Conservation (phyloP, 1,140 invertebrate species). For the Cyclina sinensis region DNA sequence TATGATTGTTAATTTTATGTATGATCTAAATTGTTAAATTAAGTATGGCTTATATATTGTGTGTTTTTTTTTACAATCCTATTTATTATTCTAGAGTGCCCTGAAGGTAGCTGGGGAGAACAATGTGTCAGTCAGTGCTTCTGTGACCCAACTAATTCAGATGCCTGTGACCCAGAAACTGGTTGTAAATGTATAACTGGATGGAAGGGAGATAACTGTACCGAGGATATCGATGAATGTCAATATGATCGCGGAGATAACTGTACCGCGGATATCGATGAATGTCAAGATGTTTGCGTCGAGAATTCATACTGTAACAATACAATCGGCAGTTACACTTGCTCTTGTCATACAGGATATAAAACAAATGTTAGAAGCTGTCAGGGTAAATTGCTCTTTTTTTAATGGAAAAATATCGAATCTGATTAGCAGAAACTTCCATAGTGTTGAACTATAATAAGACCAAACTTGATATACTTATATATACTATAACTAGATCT, state of each 20-base stretch:
- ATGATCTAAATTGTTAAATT: too few species aligned
- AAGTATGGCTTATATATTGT: too few species aligned
- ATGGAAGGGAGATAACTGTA: neutral
- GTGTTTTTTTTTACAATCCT: too few species aligned
- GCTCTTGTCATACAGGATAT: slow-evolving; percentile 13
- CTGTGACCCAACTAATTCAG: neutral
- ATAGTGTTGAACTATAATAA: too few species aligned
- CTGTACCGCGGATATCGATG: neutral
- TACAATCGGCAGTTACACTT: neutral
- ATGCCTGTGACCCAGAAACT: neutral
- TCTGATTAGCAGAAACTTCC: too few species aligned
- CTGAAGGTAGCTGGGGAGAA: neutral
- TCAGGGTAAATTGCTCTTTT: neutral
- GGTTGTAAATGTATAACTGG: neutral
- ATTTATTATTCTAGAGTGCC: neutral
- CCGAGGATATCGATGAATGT: neutral
- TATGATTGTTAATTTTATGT: too few species aligned
- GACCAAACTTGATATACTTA: too few species aligned
- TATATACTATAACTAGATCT: too few species aligned
- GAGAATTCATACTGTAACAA: slow-evolving; percentile 11
- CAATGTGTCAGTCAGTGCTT: neutral
- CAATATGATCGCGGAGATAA: neutral
- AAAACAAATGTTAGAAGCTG: neutral
- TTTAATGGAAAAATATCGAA: too few species aligned
- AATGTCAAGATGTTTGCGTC: neutral